Evolutionary conservation across 2,113 vertebrate genomes (phyloP).

Genomic region (Periophthalmodon schlosseri): DNA sequence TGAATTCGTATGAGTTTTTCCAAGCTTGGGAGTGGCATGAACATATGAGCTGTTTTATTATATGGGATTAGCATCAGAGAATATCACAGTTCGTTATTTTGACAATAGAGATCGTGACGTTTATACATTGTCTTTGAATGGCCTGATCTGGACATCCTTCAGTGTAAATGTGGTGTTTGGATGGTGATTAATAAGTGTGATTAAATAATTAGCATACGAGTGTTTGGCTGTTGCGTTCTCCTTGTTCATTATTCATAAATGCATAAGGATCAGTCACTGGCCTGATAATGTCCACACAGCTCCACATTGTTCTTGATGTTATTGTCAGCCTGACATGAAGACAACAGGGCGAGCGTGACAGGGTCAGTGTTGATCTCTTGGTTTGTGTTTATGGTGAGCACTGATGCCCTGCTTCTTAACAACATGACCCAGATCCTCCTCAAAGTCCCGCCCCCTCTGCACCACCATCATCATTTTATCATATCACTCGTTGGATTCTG

Average conservation of each 20-base stretch:
- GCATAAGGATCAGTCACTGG: neutral
- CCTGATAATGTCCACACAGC: neutral
- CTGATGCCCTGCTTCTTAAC: slow-evolving; percentile 40
- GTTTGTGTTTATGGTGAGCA: slow-evolving; percentile 28
- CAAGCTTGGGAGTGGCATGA: too few species aligned
- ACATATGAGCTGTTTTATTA: too few species aligned
- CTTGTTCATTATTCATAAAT: neutral
- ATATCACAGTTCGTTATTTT: too few species aligned
- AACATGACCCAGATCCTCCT: slow-evolving; percentile 62
- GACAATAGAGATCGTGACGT: too few species aligned
- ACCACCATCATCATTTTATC: slow-evolving; percentile 3
- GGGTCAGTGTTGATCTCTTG: slow-evolving; percentile 25
- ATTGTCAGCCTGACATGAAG: neutral
- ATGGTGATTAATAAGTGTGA: neutral
- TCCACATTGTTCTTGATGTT: neutral
- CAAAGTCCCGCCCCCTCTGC: slow-evolving; percentile 22
- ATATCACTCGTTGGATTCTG: neutral
- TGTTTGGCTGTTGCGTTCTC: neutral
- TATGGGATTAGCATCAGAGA: too few species aligned
- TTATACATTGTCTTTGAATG: too few species aligned
- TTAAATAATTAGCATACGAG: neutral
- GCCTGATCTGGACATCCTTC: too few species aligned
- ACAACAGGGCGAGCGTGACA: slow-evolving; percentile 1
- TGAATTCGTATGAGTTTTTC: too few species aligned
- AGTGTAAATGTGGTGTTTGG: neutral